Evolutionary conservation across 2,888 invertebrate species (phyloP), one percentile per base, ranked within the genome.

Genomic region (Megalurothrips usitatus): DNA sequence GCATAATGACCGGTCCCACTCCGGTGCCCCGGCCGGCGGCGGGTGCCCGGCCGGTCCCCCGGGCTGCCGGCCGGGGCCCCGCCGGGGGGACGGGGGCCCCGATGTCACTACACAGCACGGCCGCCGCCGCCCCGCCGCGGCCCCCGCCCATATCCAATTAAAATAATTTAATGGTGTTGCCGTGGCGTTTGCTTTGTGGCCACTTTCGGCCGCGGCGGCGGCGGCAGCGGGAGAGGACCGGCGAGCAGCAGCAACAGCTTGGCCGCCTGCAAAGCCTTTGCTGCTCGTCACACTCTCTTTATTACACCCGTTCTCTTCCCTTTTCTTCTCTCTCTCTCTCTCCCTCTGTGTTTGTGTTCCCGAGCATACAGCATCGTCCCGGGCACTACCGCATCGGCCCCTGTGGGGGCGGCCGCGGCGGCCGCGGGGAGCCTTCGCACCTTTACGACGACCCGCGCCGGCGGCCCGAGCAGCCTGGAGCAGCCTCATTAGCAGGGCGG

Each of bases 131-230:
- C 68, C 34, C 3, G 26, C 68, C 26, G 26, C 68, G 26, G 68
- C 68, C 23, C 75, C 68, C 68, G 68, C 68, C 68, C 68, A 75
- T 75, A 75, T 75, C 68, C 68, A 75, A 75, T 75, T 75, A 75
- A 75, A 75, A 75, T 75, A 75, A 75, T 75, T 75, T 75, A 75
- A 75, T 75, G 68, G 68, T 26, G 68, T 43, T 26, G 68, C 68
- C 19, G 58, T 58, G 34, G 68, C 68, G 68, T 75, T 75, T 75
- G 68, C 68, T 75, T 75, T 75, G 68, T 75, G 68, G 68, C 68
- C 68, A 26, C 23, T 43, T 43, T 23, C 68, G 68, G 68, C 17
- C 58, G n/a, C 14, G 58, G n/a, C 17, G 52, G 17, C 52, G 14
- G 52, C 58, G 58, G 58, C 58, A 19, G 0, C 17, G 58, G n/a